phyloP scores from a whole-genome alignment of 2,113 vertebrate species.

The Corvus hawaiiensis region DNA sequence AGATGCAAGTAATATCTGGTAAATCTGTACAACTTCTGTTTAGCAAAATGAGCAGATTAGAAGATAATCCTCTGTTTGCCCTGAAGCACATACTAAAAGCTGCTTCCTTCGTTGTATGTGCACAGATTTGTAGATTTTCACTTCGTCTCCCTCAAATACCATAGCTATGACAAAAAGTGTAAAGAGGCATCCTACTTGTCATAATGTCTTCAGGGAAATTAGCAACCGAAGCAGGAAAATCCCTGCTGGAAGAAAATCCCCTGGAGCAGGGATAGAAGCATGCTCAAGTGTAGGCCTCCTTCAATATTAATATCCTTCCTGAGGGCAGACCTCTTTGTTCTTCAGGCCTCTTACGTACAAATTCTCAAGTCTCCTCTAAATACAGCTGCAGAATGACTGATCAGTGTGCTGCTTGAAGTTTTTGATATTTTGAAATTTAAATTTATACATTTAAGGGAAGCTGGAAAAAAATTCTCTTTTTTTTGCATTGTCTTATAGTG shows the following conservation, averaged over 20 bases:
- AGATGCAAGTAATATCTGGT: conserved; percentile 1
- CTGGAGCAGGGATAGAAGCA: neutral
- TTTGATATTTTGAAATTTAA: neutral
- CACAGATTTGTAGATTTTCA: neutral
- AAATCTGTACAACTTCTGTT: conserved; percentile 26
- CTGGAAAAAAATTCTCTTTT: rapidly evolving
- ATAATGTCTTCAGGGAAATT: neutral
- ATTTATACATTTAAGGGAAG: neutral
- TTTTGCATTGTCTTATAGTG: neutral
- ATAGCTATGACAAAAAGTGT: neutral
- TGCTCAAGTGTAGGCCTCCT: neutral
- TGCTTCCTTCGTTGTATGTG: neutral
- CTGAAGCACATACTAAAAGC: neutral
- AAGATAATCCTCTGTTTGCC: conserved; percentile 32
- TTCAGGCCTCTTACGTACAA: neutral
- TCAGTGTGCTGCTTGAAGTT: neutral
- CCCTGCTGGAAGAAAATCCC: conserved; percentile 20
- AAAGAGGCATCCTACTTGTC: neutral
- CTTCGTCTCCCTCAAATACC: neutral
- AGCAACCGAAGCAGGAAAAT: conserved; percentile 38
- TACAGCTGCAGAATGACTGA: neutral
- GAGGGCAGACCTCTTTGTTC: conserved; percentile 8
- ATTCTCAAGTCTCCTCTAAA: neutral
- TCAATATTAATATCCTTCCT: conserved; percentile 25
- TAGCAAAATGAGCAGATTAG: conserved; percentile 14